Conservation (phyloP, 2,797 vertebrate species). For the Ictinia mississippiensis region DNA sequence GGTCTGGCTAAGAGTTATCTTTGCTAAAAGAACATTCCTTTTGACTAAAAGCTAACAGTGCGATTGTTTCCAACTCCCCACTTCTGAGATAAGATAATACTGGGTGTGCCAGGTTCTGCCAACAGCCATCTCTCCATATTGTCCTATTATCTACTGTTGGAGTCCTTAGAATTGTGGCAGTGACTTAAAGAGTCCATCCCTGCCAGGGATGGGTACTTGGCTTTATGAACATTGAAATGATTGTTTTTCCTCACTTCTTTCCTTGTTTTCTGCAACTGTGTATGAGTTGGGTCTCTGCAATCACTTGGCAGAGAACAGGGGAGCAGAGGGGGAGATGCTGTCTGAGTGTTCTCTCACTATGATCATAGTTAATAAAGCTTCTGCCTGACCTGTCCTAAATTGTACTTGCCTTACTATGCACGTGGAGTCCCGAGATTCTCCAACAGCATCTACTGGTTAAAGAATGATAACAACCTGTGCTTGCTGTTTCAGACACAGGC, state of each 20-base stretch:
- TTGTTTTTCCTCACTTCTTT: background rate
- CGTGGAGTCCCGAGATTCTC: background rate
- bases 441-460: background rate
- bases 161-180: background rate
- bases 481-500: background rate
- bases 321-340: background rate
- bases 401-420: background rate
- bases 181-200: background rate
- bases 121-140: background rate
- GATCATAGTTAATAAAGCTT: background rate
- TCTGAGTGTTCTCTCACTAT: background rate
- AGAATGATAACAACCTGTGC: background rate
- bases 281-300: background rate
- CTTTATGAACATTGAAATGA: background rate
- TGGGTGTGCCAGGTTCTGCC: rapidly evolving
- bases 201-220: background rate
- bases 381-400: background rate
- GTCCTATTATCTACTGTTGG: background rate
- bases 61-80: background rate
- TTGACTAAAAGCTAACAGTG: background rate
- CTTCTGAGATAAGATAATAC: background rate
- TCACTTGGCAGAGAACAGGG: background rate
- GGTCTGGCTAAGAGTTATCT: background rate
- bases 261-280: background rate
- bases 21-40: background rate